Conservation (phyloP, 2,888 invertebrate genomes). For the Atethmia centrago region DNA sequence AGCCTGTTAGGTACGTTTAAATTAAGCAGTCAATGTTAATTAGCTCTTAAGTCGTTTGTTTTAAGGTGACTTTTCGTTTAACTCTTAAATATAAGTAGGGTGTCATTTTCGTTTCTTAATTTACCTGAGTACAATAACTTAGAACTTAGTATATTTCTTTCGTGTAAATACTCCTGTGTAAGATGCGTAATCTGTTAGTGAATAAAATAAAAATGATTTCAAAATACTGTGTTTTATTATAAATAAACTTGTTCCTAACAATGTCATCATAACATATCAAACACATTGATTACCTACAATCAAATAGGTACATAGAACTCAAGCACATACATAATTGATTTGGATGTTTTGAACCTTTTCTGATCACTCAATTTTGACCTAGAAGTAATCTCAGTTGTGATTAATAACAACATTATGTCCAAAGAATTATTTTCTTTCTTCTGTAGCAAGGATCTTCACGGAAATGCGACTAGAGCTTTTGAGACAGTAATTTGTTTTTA, state of each 20-base stretch:
- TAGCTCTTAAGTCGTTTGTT: constrained; percentile 64
- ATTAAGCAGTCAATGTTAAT: constrained; percentile 65
- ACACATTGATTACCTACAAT: neutral
- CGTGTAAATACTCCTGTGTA: constrained; percentile 84
- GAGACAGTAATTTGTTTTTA: neutral
- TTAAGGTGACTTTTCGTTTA: constrained; percentile 75
- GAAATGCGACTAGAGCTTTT: neutral
- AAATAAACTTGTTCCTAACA: neutral
- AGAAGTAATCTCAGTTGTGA: neutral
- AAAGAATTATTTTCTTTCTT: neutral
- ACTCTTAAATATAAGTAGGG: constrained; percentile 67
- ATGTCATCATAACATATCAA: neutral
- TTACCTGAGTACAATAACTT: constrained; percentile 84
- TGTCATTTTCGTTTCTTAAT: constrained; percentile 77
- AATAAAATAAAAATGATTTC: constrained; percentile 82
- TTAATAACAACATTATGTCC: neutral
- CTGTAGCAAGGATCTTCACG: neutral
- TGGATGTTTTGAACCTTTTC: too few species aligned
- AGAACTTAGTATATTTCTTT: constrained; percentile 76
- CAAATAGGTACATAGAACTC: neutral
- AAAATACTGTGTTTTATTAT: constrained; percentile 71
- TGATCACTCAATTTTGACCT: too few species aligned
- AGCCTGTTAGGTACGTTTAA: constrained; percentile 48
- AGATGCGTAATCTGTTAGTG: constrained; percentile 83
- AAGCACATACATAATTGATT: neutral